These are phyloP conservation scores for Chelon auratus DNA, from an alignment of 2,797 vertebrate genomes.

Conservation along the genomic window DNA sequence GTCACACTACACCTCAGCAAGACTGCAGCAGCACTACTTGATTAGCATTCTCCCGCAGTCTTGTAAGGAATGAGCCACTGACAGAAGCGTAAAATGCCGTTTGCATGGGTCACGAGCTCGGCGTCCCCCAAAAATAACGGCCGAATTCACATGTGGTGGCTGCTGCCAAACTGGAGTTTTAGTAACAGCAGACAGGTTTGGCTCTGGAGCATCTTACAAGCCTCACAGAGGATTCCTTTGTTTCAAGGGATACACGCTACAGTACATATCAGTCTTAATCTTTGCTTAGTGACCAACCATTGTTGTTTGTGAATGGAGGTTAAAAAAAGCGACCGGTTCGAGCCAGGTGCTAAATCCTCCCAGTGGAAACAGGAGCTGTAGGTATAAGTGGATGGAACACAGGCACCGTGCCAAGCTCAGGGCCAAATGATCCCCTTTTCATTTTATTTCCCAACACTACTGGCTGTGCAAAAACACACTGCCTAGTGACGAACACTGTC, in stretches of 20 bases:
- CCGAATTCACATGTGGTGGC: conserved; percentile 29
- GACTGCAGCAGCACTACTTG: conserved; percentile 14
- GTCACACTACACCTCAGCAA: not conserved
- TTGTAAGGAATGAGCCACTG: conserved; percentile 16
- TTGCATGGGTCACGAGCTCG: conserved; percentile 49
- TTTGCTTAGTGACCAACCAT: conserved; percentile 29
- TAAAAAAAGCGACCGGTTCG: conserved; percentile 38
- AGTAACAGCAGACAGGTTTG: conserved; percentile 22
- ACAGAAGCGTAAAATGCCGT: conserved; percentile 54
- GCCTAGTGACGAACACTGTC: conserved; percentile 17
- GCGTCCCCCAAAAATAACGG: conserved; percentile 61
- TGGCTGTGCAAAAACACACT: conserved; percentile 16
- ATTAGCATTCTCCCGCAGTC: conserved; percentile 55
- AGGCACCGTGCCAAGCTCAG: conserved; percentile 31
- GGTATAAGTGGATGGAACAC: conserved; percentile 48
- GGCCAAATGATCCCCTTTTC: conserved; percentile 49
- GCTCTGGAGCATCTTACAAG: conserved; percentile 22
- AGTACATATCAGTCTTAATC: conserved; percentile 31
- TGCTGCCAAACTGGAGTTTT: conserved; percentile 46
- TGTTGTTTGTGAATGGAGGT: conserved; percentile 55
- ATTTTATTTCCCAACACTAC: conserved; percentile 43
- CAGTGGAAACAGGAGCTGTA: conserved; percentile 54
- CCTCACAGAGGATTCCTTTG: conserved; percentile 25
- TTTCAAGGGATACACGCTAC: not conserved
- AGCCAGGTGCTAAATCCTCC: conserved; percentile 68